These are phyloP conservation scores for Pocota personata DNA, from an alignment of 2,888 invertebrate species.

Conservation along the genomic window DNA sequence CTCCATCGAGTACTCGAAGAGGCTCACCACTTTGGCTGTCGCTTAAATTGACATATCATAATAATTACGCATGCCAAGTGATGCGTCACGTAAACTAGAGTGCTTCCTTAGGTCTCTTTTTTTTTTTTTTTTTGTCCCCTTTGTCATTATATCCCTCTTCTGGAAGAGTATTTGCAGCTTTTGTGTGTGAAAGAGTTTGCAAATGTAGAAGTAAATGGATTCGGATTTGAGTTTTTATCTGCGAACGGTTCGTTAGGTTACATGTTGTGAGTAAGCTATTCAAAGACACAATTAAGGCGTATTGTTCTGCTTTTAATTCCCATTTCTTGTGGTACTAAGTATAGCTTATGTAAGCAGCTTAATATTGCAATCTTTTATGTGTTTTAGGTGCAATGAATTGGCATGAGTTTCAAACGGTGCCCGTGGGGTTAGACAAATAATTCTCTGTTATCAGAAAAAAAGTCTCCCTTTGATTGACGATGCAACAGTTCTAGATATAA, in stretches of 20 bases:
- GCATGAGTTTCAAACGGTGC: background rate
- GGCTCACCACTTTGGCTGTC: constrained; percentile 67
- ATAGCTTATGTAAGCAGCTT: background rate
- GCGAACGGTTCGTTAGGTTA: background rate
- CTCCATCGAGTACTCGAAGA: constrained; percentile 46
- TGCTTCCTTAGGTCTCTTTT: constrained; percentile 36
- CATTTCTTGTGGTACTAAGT: background rate
- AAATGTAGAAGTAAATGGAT: background rate
- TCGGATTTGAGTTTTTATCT: background rate
- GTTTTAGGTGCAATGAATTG: background rate
- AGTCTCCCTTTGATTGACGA: no score
- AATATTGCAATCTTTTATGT: background rate
- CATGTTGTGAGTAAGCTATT: background rate
- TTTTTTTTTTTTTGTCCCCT: background rate
- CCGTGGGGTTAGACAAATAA: no score
- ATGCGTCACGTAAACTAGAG: constrained; percentile 56
- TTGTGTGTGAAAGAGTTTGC: constrained; percentile 5
- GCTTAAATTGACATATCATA: constrained; percentile 71
- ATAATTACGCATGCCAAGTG: constrained; percentile 70
- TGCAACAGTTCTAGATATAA: no score
- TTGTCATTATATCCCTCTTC: background rate
- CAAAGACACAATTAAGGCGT: background rate
- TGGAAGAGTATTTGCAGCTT: background rate
- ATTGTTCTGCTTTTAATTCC: constrained; percentile 1
- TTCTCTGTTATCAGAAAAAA: no score